Evolutionary conservation across 2,797 vertebrate genomes (phyloP), one percentile per base, ranked within the genome.

Genomic region (Chelon labrosus): DNA sequence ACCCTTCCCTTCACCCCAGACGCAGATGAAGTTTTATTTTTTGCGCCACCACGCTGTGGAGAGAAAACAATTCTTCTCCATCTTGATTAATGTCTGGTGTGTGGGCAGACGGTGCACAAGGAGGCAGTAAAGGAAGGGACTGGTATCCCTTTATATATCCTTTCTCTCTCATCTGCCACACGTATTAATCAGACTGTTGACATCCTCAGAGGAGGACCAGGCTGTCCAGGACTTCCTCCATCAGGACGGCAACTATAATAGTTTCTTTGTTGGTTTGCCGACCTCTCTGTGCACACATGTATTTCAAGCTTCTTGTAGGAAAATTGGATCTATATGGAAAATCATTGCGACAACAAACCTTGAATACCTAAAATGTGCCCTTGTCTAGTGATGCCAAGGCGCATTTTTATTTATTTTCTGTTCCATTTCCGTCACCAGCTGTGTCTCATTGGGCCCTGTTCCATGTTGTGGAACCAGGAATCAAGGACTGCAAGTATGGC

Each of bases 21-120:
- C 83, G 19, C 74, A 83, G 75, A 89, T 85, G 66, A 87, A 82
- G 85, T 92, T 92, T 89, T 89, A 80, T 90, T 88, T 91, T 88
- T 84, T 79, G 75, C 75, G 83, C 68, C 75, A 14, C 17, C 75
- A 14, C 17, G 60, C 84, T 19, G 70, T 68, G 25, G 68, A 80
- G 85, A 82, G 79, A 91, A 92, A 91, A 93, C 88, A 87, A 90
- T 91, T 87, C 71, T 74, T 90, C 86, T 60, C 71, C 49, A 17
- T 46, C 35, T 74, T 92, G 89, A 92, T 92, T 82, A 93, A 93
- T 91, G 86, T 81, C 70, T 70, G 69, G 59, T 66, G 65, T 79
- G 65, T 77, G 56, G 69, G 79, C 67, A 66, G 77, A 62, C 65
- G 31, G 71, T 68, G 44, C 78, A 75, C 75, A 70, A 74, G 61